A percentile compares a stretch with the other conserved stretches of the same genome.
Evolutionary conservation across 2,888 invertebrate genomes (phyloP).

Genomic region (Chloromyia formosa): DNA sequence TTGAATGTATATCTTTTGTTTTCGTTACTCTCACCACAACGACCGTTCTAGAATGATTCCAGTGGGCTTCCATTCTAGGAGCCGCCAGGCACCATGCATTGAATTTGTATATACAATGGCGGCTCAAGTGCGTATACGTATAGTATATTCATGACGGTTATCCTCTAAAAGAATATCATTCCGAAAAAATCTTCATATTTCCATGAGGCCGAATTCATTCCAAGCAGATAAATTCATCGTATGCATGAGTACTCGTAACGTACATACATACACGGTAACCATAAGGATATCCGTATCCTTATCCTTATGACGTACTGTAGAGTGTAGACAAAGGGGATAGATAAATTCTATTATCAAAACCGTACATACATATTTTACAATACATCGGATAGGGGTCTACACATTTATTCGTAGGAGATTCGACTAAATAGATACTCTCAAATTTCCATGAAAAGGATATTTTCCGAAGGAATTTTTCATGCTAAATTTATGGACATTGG

Average conservation of each 20-base stretch:
- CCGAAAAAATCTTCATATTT: conserved; percentile 26
- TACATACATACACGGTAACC: background rate
- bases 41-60: background rate
- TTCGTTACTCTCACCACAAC: background rate
- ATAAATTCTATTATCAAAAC: conserved; percentile 23
- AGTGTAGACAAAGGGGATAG: background rate
- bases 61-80: too few relatives aligned
- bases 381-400: background rate
- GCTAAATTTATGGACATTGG: conserved; percentile 15
- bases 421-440: background rate
- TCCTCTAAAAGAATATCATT: background rate
- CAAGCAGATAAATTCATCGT: conserved; percentile 1
- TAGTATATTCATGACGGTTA: background rate
- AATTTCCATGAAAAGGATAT: background rate
- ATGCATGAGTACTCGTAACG: background rate
- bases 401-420: background rate
- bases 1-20: background rate
- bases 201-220: conserved; percentile 9
- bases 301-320: background rate
- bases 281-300: background rate
- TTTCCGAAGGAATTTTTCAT: background rate
- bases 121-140: background rate
- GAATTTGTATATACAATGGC: too few relatives aligned
- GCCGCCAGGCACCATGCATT: too few relatives aligned
- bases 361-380: too few relatives aligned